phyloP scores from a whole-genome alignment of 2,888 invertebrate genomes.

The Amaurobius ferox region DNA sequence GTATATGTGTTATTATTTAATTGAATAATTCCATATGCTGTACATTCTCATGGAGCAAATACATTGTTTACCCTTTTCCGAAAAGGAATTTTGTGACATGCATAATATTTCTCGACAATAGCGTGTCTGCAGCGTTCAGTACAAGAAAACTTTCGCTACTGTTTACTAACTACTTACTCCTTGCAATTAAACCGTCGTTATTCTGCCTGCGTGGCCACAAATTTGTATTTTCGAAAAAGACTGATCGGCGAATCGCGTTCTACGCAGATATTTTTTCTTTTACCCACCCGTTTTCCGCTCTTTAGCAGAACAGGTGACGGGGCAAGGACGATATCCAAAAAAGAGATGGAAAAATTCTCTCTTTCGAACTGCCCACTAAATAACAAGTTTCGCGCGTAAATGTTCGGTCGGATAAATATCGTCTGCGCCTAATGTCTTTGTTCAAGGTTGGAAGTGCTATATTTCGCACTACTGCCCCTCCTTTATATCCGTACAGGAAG shows the following conservation, averaged over 20 bases:
- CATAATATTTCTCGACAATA: not conserved
- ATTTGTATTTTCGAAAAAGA: constrained; percentile 1
- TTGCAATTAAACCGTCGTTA: not conserved
- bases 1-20: too few relatives aligned
- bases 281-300: not conserved
- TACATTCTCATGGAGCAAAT: too few relatives aligned
- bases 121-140: not conserved
- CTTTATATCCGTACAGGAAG: not conserved
- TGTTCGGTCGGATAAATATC: not conserved
- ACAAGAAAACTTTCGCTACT: not conserved
- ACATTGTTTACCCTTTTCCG: not conserved
- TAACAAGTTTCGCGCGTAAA: not conserved
- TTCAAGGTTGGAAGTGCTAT: not conserved
- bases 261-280: not conserved
- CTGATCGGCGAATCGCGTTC: constrained; percentile 1
- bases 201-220: not conserved
- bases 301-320: not conserved
- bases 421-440: not conserved
- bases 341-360: not conserved
- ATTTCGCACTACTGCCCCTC: not conserved
- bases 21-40: too few relatives aligned
- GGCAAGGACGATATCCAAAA: not conserved
- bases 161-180: not conserved
- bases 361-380: not conserved
- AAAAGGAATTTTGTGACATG: not conserved